These are phyloP conservation scores for Octopus sinensis DNA, from an alignment of 1,140 invertebrate genomes.

Conservation along the genomic window DNA sequence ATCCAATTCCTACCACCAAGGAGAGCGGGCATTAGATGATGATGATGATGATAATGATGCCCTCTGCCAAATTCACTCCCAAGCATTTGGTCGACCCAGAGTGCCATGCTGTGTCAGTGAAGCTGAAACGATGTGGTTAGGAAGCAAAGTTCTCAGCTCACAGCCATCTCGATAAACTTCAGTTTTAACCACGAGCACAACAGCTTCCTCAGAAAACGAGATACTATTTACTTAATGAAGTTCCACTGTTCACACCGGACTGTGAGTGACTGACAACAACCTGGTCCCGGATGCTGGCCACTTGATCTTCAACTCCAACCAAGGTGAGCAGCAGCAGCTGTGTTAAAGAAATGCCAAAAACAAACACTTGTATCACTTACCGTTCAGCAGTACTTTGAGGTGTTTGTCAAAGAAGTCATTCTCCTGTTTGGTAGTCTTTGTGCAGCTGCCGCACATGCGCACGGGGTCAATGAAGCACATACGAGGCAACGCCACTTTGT, in stretches of 20 bases:
- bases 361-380: conserved; percentile 37
- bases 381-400: conserved; percentile 58
- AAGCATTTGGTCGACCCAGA: too few species aligned
- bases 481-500: conserved; percentile 56
- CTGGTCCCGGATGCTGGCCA: not conserved
- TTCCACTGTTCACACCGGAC: not conserved
- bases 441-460: conserved; percentile 58
- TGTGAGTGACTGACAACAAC: not conserved
- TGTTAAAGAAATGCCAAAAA: not conserved
- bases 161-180: not conserved
- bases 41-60: too few species aligned
- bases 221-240: not conserved
- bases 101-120: too few species aligned
- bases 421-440: conserved; percentile 57
- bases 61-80: too few species aligned
- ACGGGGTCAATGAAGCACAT: conserved; percentile 65
- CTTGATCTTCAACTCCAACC: not conserved
- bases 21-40: too few species aligned
- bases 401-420: conserved; percentile 62
- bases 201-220: not conserved
- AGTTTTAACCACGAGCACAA: not conserved
- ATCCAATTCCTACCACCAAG: too few species aligned
- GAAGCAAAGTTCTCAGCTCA: not conserved
- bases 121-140: too few species aligned
- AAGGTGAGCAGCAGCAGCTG: not conserved